Evolutionary conservation across 2,797 vertebrate species (phyloP).

Genomic region (Manis javanica): DNA sequence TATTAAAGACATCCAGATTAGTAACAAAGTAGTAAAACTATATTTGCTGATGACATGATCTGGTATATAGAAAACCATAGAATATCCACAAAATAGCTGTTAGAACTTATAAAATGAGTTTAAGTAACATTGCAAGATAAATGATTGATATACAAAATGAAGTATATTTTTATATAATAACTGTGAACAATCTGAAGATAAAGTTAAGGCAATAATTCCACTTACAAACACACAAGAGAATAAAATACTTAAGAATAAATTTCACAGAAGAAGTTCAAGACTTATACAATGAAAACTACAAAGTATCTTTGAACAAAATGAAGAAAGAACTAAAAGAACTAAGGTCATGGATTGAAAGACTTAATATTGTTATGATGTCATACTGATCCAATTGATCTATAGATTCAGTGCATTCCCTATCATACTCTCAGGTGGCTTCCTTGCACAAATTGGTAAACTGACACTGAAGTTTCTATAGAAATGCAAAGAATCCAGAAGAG

Average conservation of each 20-base stretch:
- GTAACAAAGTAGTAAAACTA: not conserved
- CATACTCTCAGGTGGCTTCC: not conserved
- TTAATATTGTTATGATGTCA: not conserved
- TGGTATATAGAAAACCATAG: not conserved
- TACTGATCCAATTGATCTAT: not conserved
- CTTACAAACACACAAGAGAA: not conserved
- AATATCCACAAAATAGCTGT: not conserved
- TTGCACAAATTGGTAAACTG: not conserved
- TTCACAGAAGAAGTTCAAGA: not conserved
- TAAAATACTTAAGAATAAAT: not conserved
- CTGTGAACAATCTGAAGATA: not conserved
- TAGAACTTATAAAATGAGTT: not conserved
- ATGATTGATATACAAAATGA: not conserved
- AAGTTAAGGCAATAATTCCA: not conserved
- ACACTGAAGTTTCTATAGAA: not conserved
- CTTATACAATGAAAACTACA: not conserved
- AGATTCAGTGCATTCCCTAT: not conserved
- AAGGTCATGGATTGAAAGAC: not conserved
- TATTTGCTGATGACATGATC: not conserved
- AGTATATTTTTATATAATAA: not conserved
- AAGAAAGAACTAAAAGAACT: not conserved
- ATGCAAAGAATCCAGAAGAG: not conserved
- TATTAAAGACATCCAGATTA: not conserved
- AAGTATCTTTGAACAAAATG: not conserved
- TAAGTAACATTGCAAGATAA: not conserved